Percentiles rank a stretch among this genome's conserved stretches.
Conservation (phyloP, 2,888 invertebrate species). For the Geotrupes spiniger region DNA sequence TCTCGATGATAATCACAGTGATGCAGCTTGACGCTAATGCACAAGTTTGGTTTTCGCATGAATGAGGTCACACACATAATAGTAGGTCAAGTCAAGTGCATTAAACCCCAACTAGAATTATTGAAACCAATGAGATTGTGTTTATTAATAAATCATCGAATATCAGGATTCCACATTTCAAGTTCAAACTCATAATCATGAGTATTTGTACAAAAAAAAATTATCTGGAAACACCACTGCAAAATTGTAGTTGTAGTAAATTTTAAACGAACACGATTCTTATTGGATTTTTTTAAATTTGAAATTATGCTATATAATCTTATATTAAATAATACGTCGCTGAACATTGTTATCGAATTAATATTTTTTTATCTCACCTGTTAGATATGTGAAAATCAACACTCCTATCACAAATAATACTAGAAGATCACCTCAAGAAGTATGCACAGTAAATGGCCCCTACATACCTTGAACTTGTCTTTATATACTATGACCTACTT, state of each 20-base stretch:
- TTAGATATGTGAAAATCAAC: slow-evolving; percentile 5
- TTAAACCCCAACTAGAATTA: slow-evolving; percentile 18
- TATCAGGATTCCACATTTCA: background rate
- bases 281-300: too few species aligned
- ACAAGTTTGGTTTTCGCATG: slow-evolving; percentile 20
- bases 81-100: slow-evolving; percentile 30
- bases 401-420: slow-evolving; percentile 7
- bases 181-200: background rate
- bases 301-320: too few species aligned
- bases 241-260: too few species aligned
- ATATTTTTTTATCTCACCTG: slow-evolving; percentile 17
- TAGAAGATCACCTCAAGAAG: slow-evolving; percentile 28
- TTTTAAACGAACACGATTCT: too few species aligned
- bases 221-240: too few species aligned
- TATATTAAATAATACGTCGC: too few species aligned
- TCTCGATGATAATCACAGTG: too few species aligned
- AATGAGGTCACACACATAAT: slow-evolving; percentile 32
- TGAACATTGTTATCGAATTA: background rate
- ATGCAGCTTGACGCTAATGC: too few species aligned
- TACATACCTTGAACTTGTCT: slow-evolving; percentile 77
- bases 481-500: slow-evolving; percentile 82
- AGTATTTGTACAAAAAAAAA: too few species aligned
- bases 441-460: slow-evolving; percentile 50
- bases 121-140: slow-evolving; percentile 3
- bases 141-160: too few species aligned